Percentiles rank a stretch among this genome's conserved stretches.
phyloP scores from a whole-genome alignment of 35 echinoderm and acorn worm genomes.

The Ptychodera flava region DNA sequence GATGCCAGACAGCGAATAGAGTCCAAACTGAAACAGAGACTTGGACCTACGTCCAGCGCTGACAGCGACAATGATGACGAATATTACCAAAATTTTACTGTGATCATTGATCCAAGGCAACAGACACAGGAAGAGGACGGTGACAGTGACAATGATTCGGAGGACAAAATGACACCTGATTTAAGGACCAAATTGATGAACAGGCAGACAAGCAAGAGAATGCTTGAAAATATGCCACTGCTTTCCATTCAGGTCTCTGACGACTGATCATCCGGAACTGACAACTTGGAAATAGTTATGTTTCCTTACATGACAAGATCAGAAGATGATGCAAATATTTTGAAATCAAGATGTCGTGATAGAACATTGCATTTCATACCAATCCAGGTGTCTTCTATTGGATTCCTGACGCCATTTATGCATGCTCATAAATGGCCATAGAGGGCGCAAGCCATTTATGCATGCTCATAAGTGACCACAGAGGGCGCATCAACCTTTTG shows the following conservation, averaged over 20 bases:
- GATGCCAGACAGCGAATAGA: slow-evolving; percentile 15
- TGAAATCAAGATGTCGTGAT: too few species aligned
- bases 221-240: slow-evolving; percentile 47
- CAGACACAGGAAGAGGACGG: slow-evolving; percentile 7
- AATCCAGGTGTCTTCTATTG: too few species aligned
- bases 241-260: slow-evolving; percentile 59
- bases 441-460: too few species aligned
- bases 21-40: slow-evolving; percentile 30
- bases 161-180: slow-evolving; percentile 5
- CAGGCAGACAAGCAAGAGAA: slow-evolving; percentile 24
- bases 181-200: slow-evolving; percentile 44
- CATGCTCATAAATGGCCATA: too few species aligned
- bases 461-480: too few species aligned
- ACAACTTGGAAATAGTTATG: too few species aligned
- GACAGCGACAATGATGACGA: slow-evolving; percentile 33
- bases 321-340: too few species aligned
- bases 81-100: not conserved
- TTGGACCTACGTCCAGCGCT: slow-evolving; percentile 30
- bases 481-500: too few species aligned
- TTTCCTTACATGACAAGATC: too few species aligned
- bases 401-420: too few species aligned
- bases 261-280: too few species aligned
- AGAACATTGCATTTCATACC: too few species aligned
- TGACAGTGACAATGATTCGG: not conserved
- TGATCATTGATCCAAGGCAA: slow-evolving; percentile 33